Evolutionary conservation across 2,113 vertebrate genomes (phyloP).

Genomic region (Planiliza haematocheilus): DNA sequence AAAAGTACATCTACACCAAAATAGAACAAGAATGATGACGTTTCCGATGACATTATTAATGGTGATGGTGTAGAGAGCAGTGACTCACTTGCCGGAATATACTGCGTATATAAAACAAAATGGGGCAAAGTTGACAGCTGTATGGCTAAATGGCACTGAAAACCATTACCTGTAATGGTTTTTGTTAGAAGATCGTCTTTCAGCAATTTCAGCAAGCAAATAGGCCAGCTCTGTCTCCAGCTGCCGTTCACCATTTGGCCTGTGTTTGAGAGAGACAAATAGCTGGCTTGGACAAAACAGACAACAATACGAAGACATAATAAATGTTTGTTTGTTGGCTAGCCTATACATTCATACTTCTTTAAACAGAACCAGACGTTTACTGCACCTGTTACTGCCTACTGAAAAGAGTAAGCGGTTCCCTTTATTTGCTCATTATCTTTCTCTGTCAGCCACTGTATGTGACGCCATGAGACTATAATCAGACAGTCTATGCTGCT

Average conservation of each 20-base stretch:
- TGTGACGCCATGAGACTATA: background rate
- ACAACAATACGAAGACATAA: constrained; percentile 1
- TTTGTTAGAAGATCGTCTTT: constrained; percentile 12
- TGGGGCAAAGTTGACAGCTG: too few species aligned
- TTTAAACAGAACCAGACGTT: constrained; percentile 8
- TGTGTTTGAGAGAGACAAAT: background rate
- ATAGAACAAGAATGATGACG: background rate
- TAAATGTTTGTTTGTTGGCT: constrained; percentile 5
- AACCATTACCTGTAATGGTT: background rate
- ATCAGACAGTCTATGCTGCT: background rate
- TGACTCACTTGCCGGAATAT: background rate
- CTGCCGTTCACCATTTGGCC: background rate
- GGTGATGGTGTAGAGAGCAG: background rate
- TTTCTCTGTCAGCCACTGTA: background rate
- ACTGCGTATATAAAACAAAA: background rate
- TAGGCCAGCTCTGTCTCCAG: background rate
- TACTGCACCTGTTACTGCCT: constrained; percentile 21
- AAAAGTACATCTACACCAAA: too few species aligned
- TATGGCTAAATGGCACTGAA: background rate
- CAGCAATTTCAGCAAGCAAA: constrained; percentile 17
- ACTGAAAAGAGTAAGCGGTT: background rate
- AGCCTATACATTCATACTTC: background rate
- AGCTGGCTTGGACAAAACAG: background rate
- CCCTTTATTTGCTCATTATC: background rate
- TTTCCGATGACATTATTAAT: background rate